Percentiles rank a stretch among this genome's conserved stretches.
Evolutionary conservation across 2,113 vertebrate species (phyloP).

Genomic region (Oreocharis arfaki): DNA sequence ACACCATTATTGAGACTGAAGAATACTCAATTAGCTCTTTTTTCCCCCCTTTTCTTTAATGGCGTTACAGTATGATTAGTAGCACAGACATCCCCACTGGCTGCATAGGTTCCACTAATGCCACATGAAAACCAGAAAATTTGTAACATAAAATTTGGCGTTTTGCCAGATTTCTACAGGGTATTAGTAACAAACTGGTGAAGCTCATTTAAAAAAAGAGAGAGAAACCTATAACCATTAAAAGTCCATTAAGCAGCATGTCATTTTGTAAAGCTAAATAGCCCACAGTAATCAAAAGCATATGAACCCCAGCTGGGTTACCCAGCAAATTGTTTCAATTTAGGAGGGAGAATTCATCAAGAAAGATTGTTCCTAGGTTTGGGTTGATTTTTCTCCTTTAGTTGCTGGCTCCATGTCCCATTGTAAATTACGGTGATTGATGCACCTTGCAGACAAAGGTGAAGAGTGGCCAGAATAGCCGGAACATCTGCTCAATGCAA

Average conservation of each 20-base stretch:
- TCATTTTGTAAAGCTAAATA: conserved; percentile 99
- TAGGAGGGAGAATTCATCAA: conserved; percentile 94
- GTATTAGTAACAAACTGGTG: conserved; percentile 99
- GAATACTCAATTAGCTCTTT: conserved; percentile 49
- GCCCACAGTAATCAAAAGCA: conserved; percentile 99
- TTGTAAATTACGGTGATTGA: conserved; percentile 85
- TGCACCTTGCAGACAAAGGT: conserved; percentile 78
- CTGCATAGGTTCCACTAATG: conserved; percentile 78
- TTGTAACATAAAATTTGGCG: conserved; percentile 86
- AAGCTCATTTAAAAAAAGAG: conserved; percentile 92
- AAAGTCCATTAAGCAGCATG: conserved; percentile 99
- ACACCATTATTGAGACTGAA: conserved; percentile 5
- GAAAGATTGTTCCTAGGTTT: conserved; percentile 89
- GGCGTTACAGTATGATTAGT: conserved; percentile 57
- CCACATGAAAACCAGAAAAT: conserved; percentile 79
- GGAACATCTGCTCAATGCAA: conserved; percentile 69
- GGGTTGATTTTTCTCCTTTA: conserved; percentile 86
- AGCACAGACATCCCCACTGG: conserved; percentile 65
- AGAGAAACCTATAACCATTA: conserved; percentile 99
- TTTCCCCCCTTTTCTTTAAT: conserved; percentile 27
- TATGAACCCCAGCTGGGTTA: conserved; percentile 99
- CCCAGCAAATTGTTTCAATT: conserved; percentile 96
- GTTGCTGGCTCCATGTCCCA: conserved; percentile 77
- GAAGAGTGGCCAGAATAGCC: conserved; percentile 79
- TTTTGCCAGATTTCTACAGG: conserved; percentile 93